phyloP scores from a whole-genome alignment of 2,888 invertebrate species.

The Nomada hirtipes region DNA sequence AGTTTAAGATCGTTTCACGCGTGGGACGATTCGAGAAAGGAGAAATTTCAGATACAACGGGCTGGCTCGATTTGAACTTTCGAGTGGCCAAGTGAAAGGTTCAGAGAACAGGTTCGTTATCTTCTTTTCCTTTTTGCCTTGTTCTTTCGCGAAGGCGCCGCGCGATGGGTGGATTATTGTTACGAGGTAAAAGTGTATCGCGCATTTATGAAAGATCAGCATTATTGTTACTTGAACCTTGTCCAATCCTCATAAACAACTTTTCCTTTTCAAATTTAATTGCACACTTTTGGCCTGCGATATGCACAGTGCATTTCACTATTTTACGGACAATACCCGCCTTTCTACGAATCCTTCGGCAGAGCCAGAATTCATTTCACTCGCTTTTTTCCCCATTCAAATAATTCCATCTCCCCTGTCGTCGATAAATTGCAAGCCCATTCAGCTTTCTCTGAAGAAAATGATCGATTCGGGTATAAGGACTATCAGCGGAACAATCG shows the following conservation, averaged over 20 bases:
- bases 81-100: conserved; percentile 20
- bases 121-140: not conserved
- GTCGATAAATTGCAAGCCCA: too few relatives aligned
- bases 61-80: not conserved
- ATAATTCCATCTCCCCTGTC: too few relatives aligned
- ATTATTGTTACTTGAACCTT: not conserved
- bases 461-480: not conserved
- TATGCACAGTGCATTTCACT: not conserved
- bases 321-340: not conserved
- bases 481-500: not conserved
- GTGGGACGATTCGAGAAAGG: not conserved
- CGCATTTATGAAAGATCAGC: not conserved
- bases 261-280: not conserved
- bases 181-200: conserved; percentile 9
- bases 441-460: not conserved
- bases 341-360: not conserved
- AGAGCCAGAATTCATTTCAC: not conserved
- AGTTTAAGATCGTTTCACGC: not conserved
- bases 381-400: not conserved
- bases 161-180: not conserved
- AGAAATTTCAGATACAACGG: not conserved
- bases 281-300: not conserved
- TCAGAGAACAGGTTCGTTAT: conserved; percentile 1
- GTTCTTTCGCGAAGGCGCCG: not conserved
- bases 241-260: not conserved